Conservation (phyloP, 2,888 invertebrate species). For the Orthosia gracilis region DNA sequence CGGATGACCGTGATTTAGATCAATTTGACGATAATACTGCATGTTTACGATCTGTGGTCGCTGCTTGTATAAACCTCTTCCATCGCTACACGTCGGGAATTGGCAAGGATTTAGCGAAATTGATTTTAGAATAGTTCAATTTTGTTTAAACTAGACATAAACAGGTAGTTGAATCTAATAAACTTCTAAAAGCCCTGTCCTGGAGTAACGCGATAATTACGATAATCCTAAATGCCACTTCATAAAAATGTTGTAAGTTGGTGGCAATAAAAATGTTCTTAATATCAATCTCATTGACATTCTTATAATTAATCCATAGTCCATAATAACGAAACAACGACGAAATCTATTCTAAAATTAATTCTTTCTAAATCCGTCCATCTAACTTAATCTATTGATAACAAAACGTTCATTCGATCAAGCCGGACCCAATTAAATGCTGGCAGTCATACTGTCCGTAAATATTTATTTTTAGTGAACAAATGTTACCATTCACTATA, state of each 20-base stretch:
- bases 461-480: constrained; percentile 86
- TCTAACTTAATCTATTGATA: constrained; percentile 41
- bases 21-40: constrained; percentile 3
- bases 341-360: constrained; percentile 61
- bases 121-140: constrained; percentile 63
- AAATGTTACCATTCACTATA: constrained; percentile 90
- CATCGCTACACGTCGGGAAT: constrained; percentile 20
- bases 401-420: constrained; percentile 52
- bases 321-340: constrained; percentile 38
- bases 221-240: constrained; percentile 35
- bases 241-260: no score
- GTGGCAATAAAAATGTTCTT: constrained; percentile 17
- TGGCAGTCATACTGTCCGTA: constrained; percentile 62
- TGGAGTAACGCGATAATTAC: constrained; percentile 6
- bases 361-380: constrained; percentile 60
- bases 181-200: not conserved
- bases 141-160: constrained; percentile 22
- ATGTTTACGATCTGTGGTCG: constrained; percentile 14
- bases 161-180: constrained; percentile 1
- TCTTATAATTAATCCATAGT: constrained; percentile 21
- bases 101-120: constrained; percentile 63
- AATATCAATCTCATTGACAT: constrained; percentile 25
- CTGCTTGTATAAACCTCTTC: constrained; percentile 35
- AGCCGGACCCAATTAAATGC: constrained; percentile 62
- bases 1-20: constrained; percentile 12